phyloP scores from a whole-genome alignment of 1,140 invertebrate species.

The Hycleus phaleratus region DNA sequence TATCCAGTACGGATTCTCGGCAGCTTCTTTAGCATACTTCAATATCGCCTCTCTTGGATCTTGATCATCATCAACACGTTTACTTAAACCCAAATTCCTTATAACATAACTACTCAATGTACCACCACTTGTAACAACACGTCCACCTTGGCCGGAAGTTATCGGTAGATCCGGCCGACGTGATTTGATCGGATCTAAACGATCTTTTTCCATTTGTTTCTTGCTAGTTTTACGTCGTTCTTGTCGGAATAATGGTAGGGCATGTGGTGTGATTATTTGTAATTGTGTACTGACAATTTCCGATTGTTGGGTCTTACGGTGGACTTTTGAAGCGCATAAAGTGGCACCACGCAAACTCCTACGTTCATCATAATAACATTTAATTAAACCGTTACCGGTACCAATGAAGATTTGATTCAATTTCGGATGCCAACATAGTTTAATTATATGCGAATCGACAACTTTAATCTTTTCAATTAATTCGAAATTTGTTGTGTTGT shows the following conservation, averaged over 20 bases:
- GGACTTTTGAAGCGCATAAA: slow-evolving; percentile 77
- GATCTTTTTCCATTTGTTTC: slow-evolving; percentile 87
- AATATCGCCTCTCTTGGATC: slow-evolving; percentile 95
- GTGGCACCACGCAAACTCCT: slow-evolving; percentile 84
- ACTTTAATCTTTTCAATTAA: slow-evolving; percentile 51
- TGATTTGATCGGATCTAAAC: slow-evolving; percentile 88
- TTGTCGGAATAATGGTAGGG: slow-evolving; percentile 90
- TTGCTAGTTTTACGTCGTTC: slow-evolving; percentile 82
- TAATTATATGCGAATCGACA: slow-evolving; percentile 82
- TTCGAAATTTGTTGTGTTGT: slow-evolving; percentile 71
- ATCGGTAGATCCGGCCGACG: slow-evolving; percentile 92
- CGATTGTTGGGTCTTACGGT: slow-evolving; percentile 67
- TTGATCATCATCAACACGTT: slow-evolving; percentile 90
- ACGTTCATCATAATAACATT: slow-evolving; percentile 84
- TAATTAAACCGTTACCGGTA: slow-evolving; percentile 83
- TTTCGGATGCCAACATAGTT: slow-evolving; percentile 92
- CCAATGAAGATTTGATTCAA: slow-evolving; percentile 94
- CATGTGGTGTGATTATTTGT: slow-evolving; percentile 96
- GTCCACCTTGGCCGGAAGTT: slow-evolving; percentile 85
- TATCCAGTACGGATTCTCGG: slow-evolving; percentile 95
- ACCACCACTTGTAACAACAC: slow-evolving; percentile 89
- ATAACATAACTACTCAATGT: slow-evolving; percentile 97
- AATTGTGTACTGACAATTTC: slow-evolving; percentile 78
- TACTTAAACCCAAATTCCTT: slow-evolving; percentile 86
- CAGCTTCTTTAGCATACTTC: slow-evolving; percentile 94